Evolutionary conservation across 2,888 invertebrate genomes (phyloP).

Genomic region (Eristalis arbustorum): DNA sequence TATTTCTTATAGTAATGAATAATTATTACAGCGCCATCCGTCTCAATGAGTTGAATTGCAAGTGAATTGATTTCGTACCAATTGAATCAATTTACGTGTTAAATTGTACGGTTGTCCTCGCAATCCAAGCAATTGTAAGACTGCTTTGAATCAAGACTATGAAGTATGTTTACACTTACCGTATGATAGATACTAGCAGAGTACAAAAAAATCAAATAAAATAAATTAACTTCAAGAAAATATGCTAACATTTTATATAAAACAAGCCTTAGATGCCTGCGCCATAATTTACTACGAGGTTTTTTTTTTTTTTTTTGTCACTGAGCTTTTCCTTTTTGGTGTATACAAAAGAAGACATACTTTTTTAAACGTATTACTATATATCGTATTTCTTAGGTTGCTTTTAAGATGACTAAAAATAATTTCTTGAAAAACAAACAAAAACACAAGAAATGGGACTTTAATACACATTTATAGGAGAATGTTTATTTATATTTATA

Average conservation of each 20-base stretch:
- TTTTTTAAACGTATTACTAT: slow-evolving; percentile 32
- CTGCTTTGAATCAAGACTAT: not conserved
- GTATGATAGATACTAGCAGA: not conserved
- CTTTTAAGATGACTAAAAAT: slow-evolving; percentile 54
- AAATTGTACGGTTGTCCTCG: not conserved
- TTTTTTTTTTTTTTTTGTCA: not conserved
- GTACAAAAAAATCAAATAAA: too few relatives aligned
- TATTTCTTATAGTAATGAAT: too few relatives aligned
- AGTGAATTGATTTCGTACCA: not conserved
- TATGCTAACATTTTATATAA: not conserved
- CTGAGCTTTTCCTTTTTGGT: not conserved
- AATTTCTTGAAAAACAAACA: slow-evolving; percentile 36
- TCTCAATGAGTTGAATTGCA: not conserved
- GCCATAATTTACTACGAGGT: not conserved
- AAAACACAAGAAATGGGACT: slow-evolving; percentile 5
- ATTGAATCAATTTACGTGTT: not conserved
- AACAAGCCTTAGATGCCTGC: not conserved
- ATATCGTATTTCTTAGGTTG: slow-evolving; percentile 58
- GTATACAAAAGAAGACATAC: not conserved
- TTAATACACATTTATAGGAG: slow-evolving; percentile 32
- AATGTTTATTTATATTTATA: slow-evolving; percentile 55
- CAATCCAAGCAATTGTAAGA: not conserved
- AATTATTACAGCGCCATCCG: too few relatives aligned
- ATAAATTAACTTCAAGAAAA: too few relatives aligned
- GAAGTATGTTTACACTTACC: not conserved